phyloP scores from a whole-genome alignment of 2,113 vertebrate species.

The Ameiurus melas region DNA sequence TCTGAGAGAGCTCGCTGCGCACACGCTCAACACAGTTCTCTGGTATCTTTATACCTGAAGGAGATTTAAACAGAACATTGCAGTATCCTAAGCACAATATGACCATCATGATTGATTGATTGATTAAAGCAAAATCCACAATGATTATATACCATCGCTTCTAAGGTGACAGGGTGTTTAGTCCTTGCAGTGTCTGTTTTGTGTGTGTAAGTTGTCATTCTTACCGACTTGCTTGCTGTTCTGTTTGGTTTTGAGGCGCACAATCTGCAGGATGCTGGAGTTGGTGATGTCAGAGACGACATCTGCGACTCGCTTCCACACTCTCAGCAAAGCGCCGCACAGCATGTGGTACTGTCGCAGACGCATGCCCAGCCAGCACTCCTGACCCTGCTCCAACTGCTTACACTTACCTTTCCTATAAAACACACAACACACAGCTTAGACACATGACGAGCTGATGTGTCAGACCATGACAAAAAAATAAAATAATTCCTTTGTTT shows the following conservation, averaged over 20 bases:
- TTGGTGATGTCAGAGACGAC: constrained; percentile 89
- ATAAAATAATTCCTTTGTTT: too few species aligned
- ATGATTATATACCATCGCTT: neutral
- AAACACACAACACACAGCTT: neutral
- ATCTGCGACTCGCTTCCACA: constrained; percentile 90
- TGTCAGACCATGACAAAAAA: neutral
- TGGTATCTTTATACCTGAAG: constrained; percentile 90
- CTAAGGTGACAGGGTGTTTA: neutral
- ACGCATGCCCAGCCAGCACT: constrained; percentile 89
- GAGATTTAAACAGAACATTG: neutral
- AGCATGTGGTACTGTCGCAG: constrained; percentile 95
- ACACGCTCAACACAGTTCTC: constrained; percentile 87
- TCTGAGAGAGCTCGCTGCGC: constrained; percentile 82
- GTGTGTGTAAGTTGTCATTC: constrained; percentile 48
- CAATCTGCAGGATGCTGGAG: constrained; percentile 94
- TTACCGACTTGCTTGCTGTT: constrained; percentile 94
- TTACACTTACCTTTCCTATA: constrained; percentile 89
- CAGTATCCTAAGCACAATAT: neutral
- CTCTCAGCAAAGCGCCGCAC: constrained; percentile 88
- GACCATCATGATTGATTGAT: neutral
- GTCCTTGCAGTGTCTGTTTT: neutral
- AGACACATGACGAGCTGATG: neutral
- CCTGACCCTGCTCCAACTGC: constrained; percentile 84
- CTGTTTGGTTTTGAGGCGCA: constrained; percentile 95
- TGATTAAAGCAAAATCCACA: neutral